Base-by-base conservation (phyloP, 2,113 vertebrate species). In the Plotosus lineatus region DNA sequence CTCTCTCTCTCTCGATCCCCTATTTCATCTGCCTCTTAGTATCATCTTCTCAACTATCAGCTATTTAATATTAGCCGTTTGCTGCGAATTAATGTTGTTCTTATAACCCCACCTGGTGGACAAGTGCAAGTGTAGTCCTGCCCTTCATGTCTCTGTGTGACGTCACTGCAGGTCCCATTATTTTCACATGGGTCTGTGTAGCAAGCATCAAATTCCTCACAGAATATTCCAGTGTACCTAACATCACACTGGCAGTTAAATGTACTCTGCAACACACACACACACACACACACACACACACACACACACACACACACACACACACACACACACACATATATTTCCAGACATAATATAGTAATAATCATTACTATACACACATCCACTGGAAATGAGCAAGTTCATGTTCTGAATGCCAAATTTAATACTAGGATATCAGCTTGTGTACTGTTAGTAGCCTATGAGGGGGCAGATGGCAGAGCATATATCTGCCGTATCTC, bases 121-220 rank as follows among this genome's bases (percentile, higher is more conserved):
- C 97, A 99, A 88, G 89, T 83, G 72, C 97, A 99, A 28, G 94
- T 95, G 92, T 96, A 98, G 82, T 96, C 95, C 83, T 84, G 94
- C 75, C 95, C 94, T 0, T 95, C 86, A 0, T 93, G 94, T 46
- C 95, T 95, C 85, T 98, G 95, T 15, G 86, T 86, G 3, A 93
- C 79, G 26, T 98, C 96, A 0, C 87, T 75, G 83, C 97, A 99
- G 82, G 94, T 95, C 48, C 91, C 95, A 0, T 96, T 95, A 89
- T 97, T 96, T 89, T 91, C 92, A 73, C 97, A 99, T 3, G 95
- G 95, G 0, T 92, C 90, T 82, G 83, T 89, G 77, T 93, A 93
- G 89, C 97, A 99, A 55, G 96, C 97, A 1, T 98, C 94, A 23
- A 95, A 97, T 86, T 99, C 97, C 88, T 98, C 96, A 77, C 97